Conservation (phyloP, 2,797 vertebrate genomes). For the Cichlasoma orientale region DNA sequence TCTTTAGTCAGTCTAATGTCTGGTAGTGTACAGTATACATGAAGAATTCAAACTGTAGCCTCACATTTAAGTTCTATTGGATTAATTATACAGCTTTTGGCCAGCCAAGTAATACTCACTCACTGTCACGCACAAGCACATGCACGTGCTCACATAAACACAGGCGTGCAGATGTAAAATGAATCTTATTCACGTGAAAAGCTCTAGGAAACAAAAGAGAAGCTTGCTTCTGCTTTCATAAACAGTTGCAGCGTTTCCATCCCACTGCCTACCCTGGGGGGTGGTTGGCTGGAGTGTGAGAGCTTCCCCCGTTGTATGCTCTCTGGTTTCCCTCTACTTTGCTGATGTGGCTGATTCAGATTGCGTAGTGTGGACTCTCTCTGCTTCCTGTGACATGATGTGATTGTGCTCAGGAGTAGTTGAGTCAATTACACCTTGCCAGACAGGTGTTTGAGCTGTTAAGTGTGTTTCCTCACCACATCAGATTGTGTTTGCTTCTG, state of each 20-base stretch:
- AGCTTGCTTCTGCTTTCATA: constrained; percentile 66
- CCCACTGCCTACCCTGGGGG: constrained; percentile 68
- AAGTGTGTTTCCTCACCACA: constrained; percentile 41
- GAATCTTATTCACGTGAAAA: constrained; percentile 54
- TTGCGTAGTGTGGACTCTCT: constrained; percentile 34
- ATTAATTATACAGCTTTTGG: constrained; percentile 57
- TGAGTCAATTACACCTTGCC: constrained; percentile 54
- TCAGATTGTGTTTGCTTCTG: constrained; percentile 46
- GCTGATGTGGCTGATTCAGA: constrained; percentile 62
- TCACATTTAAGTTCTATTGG: constrained; percentile 34
- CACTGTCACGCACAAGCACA: constrained; percentile 4
- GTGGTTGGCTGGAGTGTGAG: constrained; percentile 47
- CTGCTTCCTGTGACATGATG: constrained; percentile 53
- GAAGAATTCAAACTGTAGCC: constrained; percentile 30
- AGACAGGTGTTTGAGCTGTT: constrained; percentile 55
- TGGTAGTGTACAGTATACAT: constrained; percentile 14
- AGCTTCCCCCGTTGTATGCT: constrained; percentile 50
- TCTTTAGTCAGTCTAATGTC: constrained; percentile 22
- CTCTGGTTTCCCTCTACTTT: constrained; percentile 46
- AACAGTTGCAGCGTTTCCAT: constrained; percentile 69
- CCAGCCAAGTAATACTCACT: constrained; percentile 7
- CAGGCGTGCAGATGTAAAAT: constrained; percentile 54
- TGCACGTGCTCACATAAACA: constrained; percentile 6
- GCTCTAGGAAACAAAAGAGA: constrained; percentile 43
- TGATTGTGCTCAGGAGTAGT: constrained; percentile 43